Base-by-base conservation (phyloP, 1,140 invertebrate genomes). In the Saccostrea cuccullata region DNA sequence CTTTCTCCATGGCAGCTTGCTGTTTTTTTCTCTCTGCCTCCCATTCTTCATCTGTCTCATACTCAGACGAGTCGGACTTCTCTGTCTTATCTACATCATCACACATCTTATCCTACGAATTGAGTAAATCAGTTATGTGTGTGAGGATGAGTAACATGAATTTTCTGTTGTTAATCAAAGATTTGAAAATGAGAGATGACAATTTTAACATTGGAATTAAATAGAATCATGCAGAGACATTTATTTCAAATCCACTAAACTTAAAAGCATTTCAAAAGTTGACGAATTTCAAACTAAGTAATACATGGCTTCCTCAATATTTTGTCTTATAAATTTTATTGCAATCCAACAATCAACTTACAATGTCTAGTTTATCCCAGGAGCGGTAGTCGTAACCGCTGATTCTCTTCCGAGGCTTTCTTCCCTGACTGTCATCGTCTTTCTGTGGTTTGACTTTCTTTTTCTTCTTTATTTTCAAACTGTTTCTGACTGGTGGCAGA, bases 311-410 rank as follows among this genome's bases (percentile, higher is more conserved):
- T 47, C 47, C 5, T 47, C 47, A 47, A 47, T 5, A 47, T 47
- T 36, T 36, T 36, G 30, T 9, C 47, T 47, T 3, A 47, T 47
- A 9, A 9, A 47, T 47, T 47, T 47, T 6, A 47, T 47, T 5
- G 6, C 47, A 47, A 0, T 5, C 47, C 47, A 3, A 8, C 47
- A 47, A 3, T 47, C 8, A n/a, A 82, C 92, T 95, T 95, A 97
- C 96, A 93, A 96, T 96, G 96, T 98, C 97, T 96, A 97, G 97
- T 93, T 97, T 97, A 55, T 98, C 97, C 97, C 97, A 98, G 36
- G 96, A 95, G 55, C 95, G 88, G 94, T 97, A 97, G 95, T 98
- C 97, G 89, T 95, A 96, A 0, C 95, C 92, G 92, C 93, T 92
- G 93, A 96, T 93, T 94, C 95, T 94, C 94, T 95, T 92, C 88